A percentile compares a stretch with the other conserved stretches of the same genome.
Conservation (phyloP, 2,113 vertebrate genomes). For the Progne subis region DNA sequence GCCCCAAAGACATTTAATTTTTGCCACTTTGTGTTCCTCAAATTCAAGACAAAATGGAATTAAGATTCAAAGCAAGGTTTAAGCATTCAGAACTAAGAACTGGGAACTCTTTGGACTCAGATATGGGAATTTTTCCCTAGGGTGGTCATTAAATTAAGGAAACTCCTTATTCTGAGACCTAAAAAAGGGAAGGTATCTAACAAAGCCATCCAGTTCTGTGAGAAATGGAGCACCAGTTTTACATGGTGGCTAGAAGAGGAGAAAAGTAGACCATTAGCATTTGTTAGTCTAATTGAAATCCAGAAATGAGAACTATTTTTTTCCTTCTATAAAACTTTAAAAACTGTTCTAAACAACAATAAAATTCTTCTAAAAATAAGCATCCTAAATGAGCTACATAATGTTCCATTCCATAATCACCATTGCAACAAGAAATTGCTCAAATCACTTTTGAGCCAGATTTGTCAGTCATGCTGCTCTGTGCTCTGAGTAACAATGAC, state of each 20-base stretch:
- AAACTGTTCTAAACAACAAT: slow-evolving; percentile 29
- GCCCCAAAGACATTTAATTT: neutral
- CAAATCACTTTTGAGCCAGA: neutral
- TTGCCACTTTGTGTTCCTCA: neutral
- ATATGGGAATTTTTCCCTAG: neutral
- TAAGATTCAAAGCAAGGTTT: neutral
- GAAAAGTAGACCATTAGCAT: neutral
- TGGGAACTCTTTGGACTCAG: neutral
- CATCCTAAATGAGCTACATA: slow-evolving; percentile 38
- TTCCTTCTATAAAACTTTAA: neutral
- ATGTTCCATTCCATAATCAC: slow-evolving; percentile 54
- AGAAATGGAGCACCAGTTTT: neutral
- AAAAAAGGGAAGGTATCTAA: neutral
- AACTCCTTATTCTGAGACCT: neutral
- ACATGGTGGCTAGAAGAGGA: neutral
- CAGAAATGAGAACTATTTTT: neutral
- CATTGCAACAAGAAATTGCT: slow-evolving; percentile 40
- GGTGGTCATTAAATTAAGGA: neutral
- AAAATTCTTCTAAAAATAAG: slow-evolving; percentile 29
- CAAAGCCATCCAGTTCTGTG: neutral
- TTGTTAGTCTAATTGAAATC: slow-evolving; percentile 20
- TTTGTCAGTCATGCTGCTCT: slow-evolving; percentile 43
- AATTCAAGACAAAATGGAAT: neutral
- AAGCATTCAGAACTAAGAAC: neutral
- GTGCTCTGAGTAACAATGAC: slow-evolving; percentile 52